Base-by-base conservation (phyloP, 2,888 invertebrate genomes). In the Suillia variegata region DNA sequence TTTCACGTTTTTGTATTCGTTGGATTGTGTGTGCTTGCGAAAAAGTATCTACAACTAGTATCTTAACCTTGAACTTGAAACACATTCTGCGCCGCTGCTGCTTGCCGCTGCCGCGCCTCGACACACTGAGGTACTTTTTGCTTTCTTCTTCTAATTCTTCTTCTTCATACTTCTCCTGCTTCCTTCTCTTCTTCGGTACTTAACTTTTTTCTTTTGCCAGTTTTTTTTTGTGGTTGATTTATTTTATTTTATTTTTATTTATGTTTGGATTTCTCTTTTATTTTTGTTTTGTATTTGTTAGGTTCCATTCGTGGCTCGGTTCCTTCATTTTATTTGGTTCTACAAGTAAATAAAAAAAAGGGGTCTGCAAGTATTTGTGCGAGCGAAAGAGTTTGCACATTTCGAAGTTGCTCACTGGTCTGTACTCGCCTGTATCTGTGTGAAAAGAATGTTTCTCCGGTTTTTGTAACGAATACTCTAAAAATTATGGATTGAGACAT, bases 31-130 rank as follows among this genome's bases (percentile, higher is more conserved):
- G 48, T n/a, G 20, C 24, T 58, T 8, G 45, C 45, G 45, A 26
- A 33, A 26, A 60, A 56, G 66, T 68, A 74, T 74, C 69, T 64
- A 77, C 70, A 77, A 77, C 77, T 75, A 76, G 71, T 78, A 75
- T 76, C 76, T 79, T 80, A 77, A 80, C 79, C 79, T 80, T 80
- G 79, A 80, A 80, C 79, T 80, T 80, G 79, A 79, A 80, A 79
- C 70, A 74, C 67, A 75, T 70, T 70, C 61, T 68, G 26, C 45
- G 45, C 18, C 20, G 17, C 45, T 18, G 13, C 45, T 45, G 63
- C 59, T 59, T 48, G 50, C 56, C 55, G 61, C 61, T 57, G 56
- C 56, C 56, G 60, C 64, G 64, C 65, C 63, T 60, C 75, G 67
- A 73, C 72, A 72, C 64, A 71, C 67, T 70, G 67, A 71, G 22